Conservation (phyloP, 2,113 vertebrate species). For the Eptesicus fuscus region DNA sequence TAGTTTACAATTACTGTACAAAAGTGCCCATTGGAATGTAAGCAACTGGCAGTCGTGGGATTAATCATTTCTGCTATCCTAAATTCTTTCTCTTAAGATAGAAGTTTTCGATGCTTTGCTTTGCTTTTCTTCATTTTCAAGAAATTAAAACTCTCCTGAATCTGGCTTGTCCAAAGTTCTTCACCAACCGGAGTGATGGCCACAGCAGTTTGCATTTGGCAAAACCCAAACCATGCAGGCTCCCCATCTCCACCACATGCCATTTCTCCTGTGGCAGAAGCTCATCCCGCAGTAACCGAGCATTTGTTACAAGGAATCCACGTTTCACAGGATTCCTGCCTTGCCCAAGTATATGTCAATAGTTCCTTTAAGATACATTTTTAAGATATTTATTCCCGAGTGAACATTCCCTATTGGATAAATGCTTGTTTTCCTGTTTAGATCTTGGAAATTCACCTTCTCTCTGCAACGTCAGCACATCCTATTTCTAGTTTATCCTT, state of each 20-base stretch:
- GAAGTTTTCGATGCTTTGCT: neutral
- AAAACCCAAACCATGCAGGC: fast-evolving
- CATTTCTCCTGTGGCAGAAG: neutral
- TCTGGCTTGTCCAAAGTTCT: neutral
- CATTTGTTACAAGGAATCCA: neutral
- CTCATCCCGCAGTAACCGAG: neutral
- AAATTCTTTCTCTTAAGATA: neutral
- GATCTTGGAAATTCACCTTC: neutral
- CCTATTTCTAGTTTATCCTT: neutral
- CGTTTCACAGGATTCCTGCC: neutral
- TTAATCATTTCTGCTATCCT: constrained; percentile 11
- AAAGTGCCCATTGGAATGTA: neutral
- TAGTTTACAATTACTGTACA: neutral
- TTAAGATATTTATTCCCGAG: neutral
- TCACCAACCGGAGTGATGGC: neutral
- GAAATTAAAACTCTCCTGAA: neutral
- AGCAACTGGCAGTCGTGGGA: neutral
- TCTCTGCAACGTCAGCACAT: neutral
- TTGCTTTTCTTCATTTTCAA: neutral
- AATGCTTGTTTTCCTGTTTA: neutral
- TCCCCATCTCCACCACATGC: neutral
- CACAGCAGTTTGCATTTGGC: neutral
- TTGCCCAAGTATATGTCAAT: neutral
- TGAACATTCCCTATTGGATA: neutral
- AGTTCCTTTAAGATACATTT: neutral